Conservation (phyloP, 1,140 invertebrate species). For the Cataglyphis hispanica region DNA sequence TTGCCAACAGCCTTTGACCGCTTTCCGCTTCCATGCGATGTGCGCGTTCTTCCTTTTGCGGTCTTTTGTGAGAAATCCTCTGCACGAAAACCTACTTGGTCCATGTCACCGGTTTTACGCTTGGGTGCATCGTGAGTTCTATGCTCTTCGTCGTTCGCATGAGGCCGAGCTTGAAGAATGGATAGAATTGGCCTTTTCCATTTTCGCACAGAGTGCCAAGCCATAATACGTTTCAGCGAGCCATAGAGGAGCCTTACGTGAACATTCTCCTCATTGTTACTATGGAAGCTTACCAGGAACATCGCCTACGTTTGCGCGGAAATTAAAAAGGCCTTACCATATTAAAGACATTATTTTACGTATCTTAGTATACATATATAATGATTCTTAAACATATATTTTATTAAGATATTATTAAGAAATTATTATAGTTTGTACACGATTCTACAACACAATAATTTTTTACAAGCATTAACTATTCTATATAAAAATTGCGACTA, state of each 20-base stretch:
- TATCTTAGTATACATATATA: not conserved
- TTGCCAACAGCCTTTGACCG: slow-evolving; percentile 42
- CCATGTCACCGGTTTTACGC: slow-evolving; percentile 81
- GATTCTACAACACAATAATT: not conserved
- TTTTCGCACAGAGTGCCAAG: slow-evolving; percentile 68
- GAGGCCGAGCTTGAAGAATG: slow-evolving; percentile 77
- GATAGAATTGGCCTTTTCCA: slow-evolving; percentile 77
- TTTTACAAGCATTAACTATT: not conserved
- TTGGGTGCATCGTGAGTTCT: slow-evolving; percentile 71
- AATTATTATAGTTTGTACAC: not conserved
- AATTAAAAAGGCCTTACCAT: not conserved
- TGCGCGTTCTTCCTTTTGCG: slow-evolving; percentile 68
- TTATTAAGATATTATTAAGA: not conserved
- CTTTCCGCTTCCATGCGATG: slow-evolving; percentile 4
- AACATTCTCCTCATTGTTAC: slow-evolving; percentile 53
- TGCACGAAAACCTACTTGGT: slow-evolving; percentile 78
- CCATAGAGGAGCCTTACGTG: slow-evolving; percentile 33
- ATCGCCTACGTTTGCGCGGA: slow-evolving; percentile 6
- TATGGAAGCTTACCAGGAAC: not conserved
- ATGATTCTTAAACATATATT: not conserved
- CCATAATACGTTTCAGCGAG: slow-evolving; percentile 60
- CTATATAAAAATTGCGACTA: not conserved
- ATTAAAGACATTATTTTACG: not conserved
- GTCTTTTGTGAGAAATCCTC: slow-evolving; percentile 75
- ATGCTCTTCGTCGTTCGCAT: slow-evolving; percentile 73